Evolutionary conservation across 2,797 vertebrate genomes (phyloP).

Genomic region (Taeniopygia guttata): DNA sequence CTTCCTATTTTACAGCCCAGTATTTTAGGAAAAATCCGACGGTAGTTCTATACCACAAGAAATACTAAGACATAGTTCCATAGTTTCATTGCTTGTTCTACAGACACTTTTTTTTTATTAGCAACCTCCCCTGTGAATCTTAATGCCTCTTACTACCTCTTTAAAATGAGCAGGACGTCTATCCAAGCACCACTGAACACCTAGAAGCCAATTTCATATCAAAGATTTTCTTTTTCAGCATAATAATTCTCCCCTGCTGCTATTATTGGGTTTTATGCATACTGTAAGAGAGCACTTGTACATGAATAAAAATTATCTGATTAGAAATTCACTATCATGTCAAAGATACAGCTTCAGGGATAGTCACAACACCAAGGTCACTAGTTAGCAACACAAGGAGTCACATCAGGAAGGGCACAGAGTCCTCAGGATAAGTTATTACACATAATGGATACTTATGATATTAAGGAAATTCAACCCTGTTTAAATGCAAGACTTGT

Average conservation of each 20-base stretch:
- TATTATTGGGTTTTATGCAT: neutral
- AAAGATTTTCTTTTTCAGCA: neutral
- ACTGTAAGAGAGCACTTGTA: neutral
- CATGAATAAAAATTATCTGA: neutral
- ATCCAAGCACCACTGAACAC: neutral
- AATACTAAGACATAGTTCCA: neutral
- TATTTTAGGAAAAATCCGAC: neutral
- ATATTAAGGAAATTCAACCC: neutral
- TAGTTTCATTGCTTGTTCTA: neutral
- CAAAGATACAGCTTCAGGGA: neutral
- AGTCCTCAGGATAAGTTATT: neutral
- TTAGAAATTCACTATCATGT: neutral
- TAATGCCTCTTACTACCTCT: neutral
- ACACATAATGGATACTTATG: neutral
- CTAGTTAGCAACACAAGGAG: neutral
- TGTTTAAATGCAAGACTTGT: neutral
- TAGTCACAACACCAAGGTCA: neutral
- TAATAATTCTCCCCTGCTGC: neutral
- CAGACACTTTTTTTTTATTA: neutral
- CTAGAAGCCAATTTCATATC: neutral
- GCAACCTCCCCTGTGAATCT: neutral
- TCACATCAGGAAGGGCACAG: neutral
- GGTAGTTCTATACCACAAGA: neutral
- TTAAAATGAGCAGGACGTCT: neutral
- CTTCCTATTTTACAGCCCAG: neutral